A percentile compares a stretch with the other conserved stretches of the same genome.
These are phyloP conservation scores for Myotis yumanensis DNA, from an alignment of 2,113 vertebrate species.

Conservation along the genomic window DNA sequence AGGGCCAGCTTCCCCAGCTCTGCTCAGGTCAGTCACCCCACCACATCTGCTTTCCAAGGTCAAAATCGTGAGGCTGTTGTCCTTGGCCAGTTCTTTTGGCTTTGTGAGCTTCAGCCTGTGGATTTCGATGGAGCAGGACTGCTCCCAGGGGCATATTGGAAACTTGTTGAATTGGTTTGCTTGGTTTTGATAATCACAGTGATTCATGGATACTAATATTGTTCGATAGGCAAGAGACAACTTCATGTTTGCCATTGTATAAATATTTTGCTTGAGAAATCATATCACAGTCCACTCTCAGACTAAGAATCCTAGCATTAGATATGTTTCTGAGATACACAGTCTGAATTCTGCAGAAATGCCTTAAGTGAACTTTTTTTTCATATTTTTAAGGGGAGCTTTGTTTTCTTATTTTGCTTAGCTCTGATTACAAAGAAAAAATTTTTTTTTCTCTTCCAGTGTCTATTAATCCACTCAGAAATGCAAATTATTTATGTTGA, in stretches of 20 bases:
- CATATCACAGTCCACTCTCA: not conserved
- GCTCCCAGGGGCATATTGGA: not conserved
- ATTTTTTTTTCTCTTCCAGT: conserved; percentile 22
- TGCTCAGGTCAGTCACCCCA: not conserved
- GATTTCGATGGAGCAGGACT: not conserved
- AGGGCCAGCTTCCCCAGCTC: not conserved
- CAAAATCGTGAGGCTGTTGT: not conserved
- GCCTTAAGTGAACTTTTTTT: not conserved
- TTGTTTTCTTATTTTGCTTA: conserved; percentile 23
- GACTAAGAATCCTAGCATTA: not conserved
- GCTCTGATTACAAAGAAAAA: conserved; percentile 17
- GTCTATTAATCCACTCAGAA: conserved; percentile 56
- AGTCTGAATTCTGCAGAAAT: not conserved
- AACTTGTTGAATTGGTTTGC: not conserved
- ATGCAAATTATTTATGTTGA: conserved; percentile 58
- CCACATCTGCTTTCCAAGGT: not conserved
- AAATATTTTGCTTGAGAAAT: not conserved
- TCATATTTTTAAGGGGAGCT: conserved; percentile 3
- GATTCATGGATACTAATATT: not conserved
- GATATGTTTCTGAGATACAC: not conserved
- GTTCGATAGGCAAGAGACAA: not conserved
- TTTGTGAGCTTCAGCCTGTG: not conserved
- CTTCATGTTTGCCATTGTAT: not conserved
- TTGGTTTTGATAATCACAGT: not conserved
- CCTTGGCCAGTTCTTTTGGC: not conserved